Evolutionary conservation across 2,113 vertebrate genomes (phyloP), one percentile per base, ranked within the genome.

Genomic region (Ptyas mucosa): DNA sequence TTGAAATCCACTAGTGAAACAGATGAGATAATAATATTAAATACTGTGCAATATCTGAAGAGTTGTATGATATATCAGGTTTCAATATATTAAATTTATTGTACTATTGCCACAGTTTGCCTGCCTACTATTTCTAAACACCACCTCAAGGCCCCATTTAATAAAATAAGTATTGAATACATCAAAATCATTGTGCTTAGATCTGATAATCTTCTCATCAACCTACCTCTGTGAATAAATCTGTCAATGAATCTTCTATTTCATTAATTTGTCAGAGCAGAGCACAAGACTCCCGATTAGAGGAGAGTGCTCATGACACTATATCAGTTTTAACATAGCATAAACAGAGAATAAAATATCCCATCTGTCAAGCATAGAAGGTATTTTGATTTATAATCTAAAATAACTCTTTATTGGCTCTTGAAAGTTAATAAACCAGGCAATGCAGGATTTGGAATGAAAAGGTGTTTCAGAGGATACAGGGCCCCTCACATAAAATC

Each of bases 381-480:
- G 34, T 43, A 81, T 75, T 39, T 39, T 75, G n/a, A 75, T 75
- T 75, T 21, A 87, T 49, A 88, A 87, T 52, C 6, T 87, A 93
- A 90, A 57, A 85, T 23, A 7, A 55, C 29, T 24, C 39, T 92
- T 58, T 89, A 58, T 1, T 89, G 34, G 85, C 0, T 0, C 1
- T 85, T 86, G 52, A 87, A 21, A 15, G 89, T 88, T 85, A 93
- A 54, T 58, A 21, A 91, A 57, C 8, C 10, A 34, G 7, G 87
- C 18, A 43, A 2, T 39, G 75, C 34, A 81, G 34, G 18, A 39
- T 18, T 81, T 39, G 34, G 75, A 39, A 81, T 43, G 18, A 9
- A 39, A 39, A 81, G 18, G 8, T 81, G 34, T 1, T 81, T 81
- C 34, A 7, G 64, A 7, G n/a, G 64, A 69, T 69, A 15, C 4